A percentile compares a stretch with the other conserved stretches of the same genome.
Evolutionary conservation across 1,140 invertebrate genomes (phyloP).

Genomic region (Saccostrea glomerata): DNA sequence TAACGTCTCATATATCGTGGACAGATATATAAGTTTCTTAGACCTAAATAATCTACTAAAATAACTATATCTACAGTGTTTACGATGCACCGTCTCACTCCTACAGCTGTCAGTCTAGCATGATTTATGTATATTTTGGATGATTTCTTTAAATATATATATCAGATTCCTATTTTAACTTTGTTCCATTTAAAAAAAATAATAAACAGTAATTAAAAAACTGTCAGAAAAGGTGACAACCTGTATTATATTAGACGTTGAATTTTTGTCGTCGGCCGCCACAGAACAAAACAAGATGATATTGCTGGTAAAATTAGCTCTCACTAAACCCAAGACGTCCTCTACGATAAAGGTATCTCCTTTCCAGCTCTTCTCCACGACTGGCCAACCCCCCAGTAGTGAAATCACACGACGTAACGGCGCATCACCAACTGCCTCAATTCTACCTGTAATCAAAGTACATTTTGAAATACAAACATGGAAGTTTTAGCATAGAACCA

Average conservation of each 20-base stretch:
- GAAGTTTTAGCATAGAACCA: no score
- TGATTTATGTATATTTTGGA: not conserved
- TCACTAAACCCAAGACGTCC: conserved; percentile 85
- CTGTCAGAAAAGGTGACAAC: conserved; percentile 69
- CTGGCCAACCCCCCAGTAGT: conserved; percentile 91
- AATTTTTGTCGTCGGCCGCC: conserved; percentile 89
- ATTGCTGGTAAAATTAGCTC: conserved; percentile 88
- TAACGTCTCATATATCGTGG: not conserved
- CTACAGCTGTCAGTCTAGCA: not conserved
- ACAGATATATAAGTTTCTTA: not conserved
- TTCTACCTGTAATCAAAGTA: conserved; percentile 66
- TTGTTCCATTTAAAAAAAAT: not conserved
- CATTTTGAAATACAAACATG: no score
- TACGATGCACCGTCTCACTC: not conserved
- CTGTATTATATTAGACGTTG: conserved; percentile 90
- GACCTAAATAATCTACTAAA: not conserved
- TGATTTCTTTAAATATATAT: not conserved
- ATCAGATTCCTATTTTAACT: not conserved
- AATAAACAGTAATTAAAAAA: not conserved
- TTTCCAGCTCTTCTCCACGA: conserved; percentile 84
- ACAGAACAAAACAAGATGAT: conserved; percentile 86
- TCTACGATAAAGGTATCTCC: conserved; percentile 84
- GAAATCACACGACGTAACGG: conserved; percentile 87
- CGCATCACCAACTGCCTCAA: conserved; percentile 83
- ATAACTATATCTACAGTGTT: not conserved